Evolutionary conservation across 2,888 invertebrate genomes (phyloP), one percentile per base, ranked within the genome.

Genomic region (Yponomeuta evonymella): DNA sequence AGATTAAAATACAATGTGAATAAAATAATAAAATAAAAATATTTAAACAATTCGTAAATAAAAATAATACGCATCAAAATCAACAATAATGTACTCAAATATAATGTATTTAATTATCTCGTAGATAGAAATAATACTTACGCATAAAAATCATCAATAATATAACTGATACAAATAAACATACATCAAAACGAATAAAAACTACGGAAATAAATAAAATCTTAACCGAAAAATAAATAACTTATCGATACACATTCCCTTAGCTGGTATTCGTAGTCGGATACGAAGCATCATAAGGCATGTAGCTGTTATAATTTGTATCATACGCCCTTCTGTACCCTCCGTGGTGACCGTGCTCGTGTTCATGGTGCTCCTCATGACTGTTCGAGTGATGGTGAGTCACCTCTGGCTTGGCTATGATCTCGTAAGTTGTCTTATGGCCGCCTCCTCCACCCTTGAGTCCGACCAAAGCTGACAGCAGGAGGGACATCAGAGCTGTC

Each of bases 351-450:
- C 93, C 93, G 75, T 93, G 92, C 0, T 92, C 92, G 51, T 91
- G 90, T 23, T 93, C 90, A 74, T 94, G 94, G 33, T 93, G 93
- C 72, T 95, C 95, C 73, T 95, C 95, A 72, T 95, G 95, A 72
- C 95, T 95, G 79, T 96, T 95, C 0, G 94, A 94, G 78, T 95
- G 95, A 3, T 95, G 93, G 78, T 95, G 94, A 0, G 95, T 94
- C 74, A 96, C 95, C 65, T 96, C 94, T 0, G 97, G 97, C 76
- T 97, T 96, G 70, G 96, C 95, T 72, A 97, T 95, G 81, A 97
- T 96, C 86, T 97, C 97, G 83, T 97, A 97, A 0, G 96, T 96
- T 0, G 96, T 96, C 30, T 95, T 95, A 74, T 95, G 94, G 15
- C 95, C 95, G 0, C 94, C 94, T 8, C 93, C 85, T 4, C 95